Percentiles rank a stretch among this genome's conserved stretches.
These are phyloP conservation scores for Chymomyza fuscimana DNA, from an alignment of 2,888 invertebrate species.

Conservation along the genomic window DNA sequence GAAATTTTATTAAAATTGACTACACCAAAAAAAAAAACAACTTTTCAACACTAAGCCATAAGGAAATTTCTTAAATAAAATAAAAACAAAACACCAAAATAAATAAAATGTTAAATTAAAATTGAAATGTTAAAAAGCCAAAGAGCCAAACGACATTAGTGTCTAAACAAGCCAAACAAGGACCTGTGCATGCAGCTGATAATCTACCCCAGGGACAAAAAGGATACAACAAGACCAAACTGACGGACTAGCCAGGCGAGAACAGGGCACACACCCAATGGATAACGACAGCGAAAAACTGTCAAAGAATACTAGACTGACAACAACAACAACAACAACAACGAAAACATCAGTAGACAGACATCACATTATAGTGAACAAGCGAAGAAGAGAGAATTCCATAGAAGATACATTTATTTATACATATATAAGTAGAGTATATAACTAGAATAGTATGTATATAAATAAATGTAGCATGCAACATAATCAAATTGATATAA, in stretches of 20 bases:
- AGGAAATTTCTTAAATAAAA: not conserved
- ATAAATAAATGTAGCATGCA: slow-evolving; percentile 14
- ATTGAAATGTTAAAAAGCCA: slow-evolving; percentile 57
- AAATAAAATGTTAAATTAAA: slow-evolving; percentile 60
- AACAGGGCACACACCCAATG: slow-evolving; percentile 21
- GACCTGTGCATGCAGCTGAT: slow-evolving; percentile 47
- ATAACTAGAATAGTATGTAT: not conserved
- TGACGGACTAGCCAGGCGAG: slow-evolving; percentile 17
- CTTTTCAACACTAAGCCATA: not conserved
- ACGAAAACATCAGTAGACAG: slow-evolving; percentile 12
- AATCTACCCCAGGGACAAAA: slow-evolving; percentile 55
- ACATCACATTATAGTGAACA: not conserved
- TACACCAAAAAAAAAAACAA: not conserved
- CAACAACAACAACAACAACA: slow-evolving; percentile 27
- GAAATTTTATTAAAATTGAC: not conserved
- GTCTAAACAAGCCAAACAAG: slow-evolving; percentile 13
- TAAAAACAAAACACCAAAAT: slow-evolving; percentile 25
- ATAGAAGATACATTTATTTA: not conserved
- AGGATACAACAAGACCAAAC: slow-evolving; percentile 18
- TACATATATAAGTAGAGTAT: not conserved
- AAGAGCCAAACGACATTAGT: slow-evolving; percentile 9
- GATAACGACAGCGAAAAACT: slow-evolving; percentile 44
- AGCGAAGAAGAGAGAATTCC: not conserved
- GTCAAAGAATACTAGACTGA: slow-evolving; percentile 52
- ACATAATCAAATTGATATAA: slow-evolving; percentile 59